phyloP scores from a whole-genome alignment of 2,888 invertebrate species.

The Nomada flava region DNA sequence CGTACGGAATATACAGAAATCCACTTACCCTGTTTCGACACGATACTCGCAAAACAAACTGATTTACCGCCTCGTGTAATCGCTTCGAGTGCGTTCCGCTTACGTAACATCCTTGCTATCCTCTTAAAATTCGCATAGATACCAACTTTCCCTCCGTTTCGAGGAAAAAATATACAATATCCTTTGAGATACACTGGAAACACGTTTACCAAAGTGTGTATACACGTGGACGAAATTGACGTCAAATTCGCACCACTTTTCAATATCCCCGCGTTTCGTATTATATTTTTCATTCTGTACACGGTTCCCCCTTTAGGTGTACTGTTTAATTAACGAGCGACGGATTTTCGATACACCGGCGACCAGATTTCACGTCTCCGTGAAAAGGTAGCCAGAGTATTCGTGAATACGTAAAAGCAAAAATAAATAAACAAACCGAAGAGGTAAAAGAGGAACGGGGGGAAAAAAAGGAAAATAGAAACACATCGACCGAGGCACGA shows the following conservation, averaged over 20 bases:
- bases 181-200: background rate
- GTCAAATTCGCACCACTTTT: background rate
- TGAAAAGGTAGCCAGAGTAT: background rate
- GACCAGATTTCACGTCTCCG: background rate
- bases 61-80: conserved; percentile 42
- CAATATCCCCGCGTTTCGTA: background rate
- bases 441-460: no score
- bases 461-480: no score
- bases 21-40: conserved; percentile 46
- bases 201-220: background rate
- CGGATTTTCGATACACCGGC: conserved; percentile 5
- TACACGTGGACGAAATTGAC: background rate
- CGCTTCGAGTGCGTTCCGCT: background rate
- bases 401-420: background rate
- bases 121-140: background rate
- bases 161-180: background rate
- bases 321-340: conserved; percentile 27
- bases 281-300: background rate
- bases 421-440: no score
- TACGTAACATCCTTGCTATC: background rate
- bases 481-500: background rate
- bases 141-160: background rate
- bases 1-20: conserved; percentile 30
- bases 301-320: background rate
- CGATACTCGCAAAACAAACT: conserved; percentile 31